phyloP scores from a whole-genome alignment of 2,113 vertebrate species.

The Pica pica region DNA sequence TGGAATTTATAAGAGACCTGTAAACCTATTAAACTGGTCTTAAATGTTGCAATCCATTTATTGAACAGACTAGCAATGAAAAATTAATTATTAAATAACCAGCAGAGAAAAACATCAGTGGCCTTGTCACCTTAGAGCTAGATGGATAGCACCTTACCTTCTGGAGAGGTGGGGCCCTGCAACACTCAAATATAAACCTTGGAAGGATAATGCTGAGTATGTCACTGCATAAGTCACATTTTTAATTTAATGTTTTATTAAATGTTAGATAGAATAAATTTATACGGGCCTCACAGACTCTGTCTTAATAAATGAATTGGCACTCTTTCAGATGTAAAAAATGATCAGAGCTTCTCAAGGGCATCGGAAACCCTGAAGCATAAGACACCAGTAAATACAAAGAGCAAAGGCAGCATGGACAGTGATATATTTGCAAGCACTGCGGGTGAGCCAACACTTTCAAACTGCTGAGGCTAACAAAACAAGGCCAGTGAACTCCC shows the following conservation, averaged over 20 bases:
- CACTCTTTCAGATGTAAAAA: conserved; percentile 72
- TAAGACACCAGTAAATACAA: conserved; percentile 75
- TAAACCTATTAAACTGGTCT: conserved; percentile 67
- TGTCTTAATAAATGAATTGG: conserved; percentile 78
- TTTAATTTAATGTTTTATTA: conserved; percentile 83
- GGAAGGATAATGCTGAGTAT: conserved; percentile 66
- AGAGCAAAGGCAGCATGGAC: conserved; percentile 68
- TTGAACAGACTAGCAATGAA: conserved; percentile 72
- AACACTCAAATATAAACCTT: conserved; percentile 68
- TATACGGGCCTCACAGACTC: conserved; percentile 63
- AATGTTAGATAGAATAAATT: conserved; percentile 76
- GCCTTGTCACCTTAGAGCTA: conserved; percentile 66
- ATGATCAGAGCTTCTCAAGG: conserved; percentile 75
- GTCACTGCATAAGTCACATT: conserved; percentile 73
- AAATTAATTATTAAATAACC: conserved; percentile 81
- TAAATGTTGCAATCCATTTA: conserved; percentile 77
- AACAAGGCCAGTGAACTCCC: conserved; percentile 70
- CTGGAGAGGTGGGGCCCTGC: conserved; percentile 6
- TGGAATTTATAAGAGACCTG: conserved; percentile 64
- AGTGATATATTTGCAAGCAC: conserved; percentile 69
- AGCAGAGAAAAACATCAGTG: conserved; percentile 69
- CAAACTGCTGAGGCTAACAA: conserved; percentile 73
- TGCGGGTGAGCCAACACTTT: conserved; percentile 51
- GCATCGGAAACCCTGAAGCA: conserved; percentile 69
- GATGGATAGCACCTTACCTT: conserved; percentile 73